Base-by-base conservation (phyloP, 2,797 vertebrate genomes). In the Danio jaintianensis region DNA sequence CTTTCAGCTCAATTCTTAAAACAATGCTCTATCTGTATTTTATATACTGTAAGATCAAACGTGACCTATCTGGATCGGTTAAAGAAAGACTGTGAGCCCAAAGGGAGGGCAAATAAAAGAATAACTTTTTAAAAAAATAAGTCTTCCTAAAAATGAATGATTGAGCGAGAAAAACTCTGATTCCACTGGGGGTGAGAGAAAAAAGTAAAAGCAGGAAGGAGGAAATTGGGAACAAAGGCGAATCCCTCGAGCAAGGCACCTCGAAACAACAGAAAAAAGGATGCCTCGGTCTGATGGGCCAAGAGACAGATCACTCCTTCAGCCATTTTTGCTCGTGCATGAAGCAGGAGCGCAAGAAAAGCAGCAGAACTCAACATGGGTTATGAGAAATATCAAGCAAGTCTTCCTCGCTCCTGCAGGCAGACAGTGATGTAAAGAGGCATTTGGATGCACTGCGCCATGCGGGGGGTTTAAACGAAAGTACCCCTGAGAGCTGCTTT, bases 201-300 rank as follows among this genome's bases (percentile, higher is more conserved):
- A 13, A 7, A 6, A 43, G 22, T 15, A 40, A 18, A 59, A 59
- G 16, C 55, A 42, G 42, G 6, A 50, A 16, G 22, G 15, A 78
- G 53, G 52, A 68, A 78, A 78, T 59, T 38, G 42, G 64, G 53
- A 20, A 78, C 63, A 77, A 77, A 58, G 50, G 52, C 2, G 7
- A 43, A 67, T 66, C 42, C 63, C 75, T 22, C 1, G 7, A 38
- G 53, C 8, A 64, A 53, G 10, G 43, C 16, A 67, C 63, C 52
- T 58, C 10, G 10, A 47, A 47, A 29, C 22, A 78, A 61, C 18
- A 67, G 50, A 29, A 76, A 56, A 47, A 7, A 18, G 42, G 16
- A 69, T 50, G 48, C 68, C 61, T 62, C 59, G 59, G 75, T 47
- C 66, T 79, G 76, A 80, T 74, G 61, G 76, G 40, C 36, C 45